Percentiles rank a stretch among this genome's conserved stretches.
phyloP scores from a whole-genome alignment of 2,797 vertebrate species.

The Carcharodon carcharias region DNA sequence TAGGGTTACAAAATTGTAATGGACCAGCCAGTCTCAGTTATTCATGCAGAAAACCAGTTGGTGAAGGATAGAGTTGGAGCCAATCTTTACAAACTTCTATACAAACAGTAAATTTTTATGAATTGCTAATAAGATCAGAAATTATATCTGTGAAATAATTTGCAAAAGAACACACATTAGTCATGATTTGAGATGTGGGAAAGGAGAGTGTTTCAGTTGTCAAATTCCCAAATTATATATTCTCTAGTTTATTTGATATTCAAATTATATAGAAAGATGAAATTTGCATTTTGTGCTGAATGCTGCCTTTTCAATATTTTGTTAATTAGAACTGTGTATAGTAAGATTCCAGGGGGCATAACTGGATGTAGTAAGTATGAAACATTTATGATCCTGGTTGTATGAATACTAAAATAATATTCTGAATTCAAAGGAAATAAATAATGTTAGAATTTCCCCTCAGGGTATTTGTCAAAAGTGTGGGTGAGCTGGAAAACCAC shows the following conservation, averaged over 20 bases:
- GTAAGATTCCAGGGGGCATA: not conserved
- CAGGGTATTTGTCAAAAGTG: not conserved
- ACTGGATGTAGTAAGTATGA: not conserved
- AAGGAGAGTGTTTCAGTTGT: not conserved
- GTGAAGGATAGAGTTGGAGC: not conserved
- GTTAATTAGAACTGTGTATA: not conserved
- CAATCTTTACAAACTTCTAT: not conserved
- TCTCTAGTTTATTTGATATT: not conserved
- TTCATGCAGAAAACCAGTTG: not conserved
- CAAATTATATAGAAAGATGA: not conserved
- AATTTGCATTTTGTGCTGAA: not conserved
- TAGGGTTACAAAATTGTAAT: not conserved
- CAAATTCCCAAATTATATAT: not conserved
- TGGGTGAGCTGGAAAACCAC: not conserved
- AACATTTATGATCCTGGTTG: conserved; percentile 1
- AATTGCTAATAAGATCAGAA: not conserved
- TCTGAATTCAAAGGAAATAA: not conserved
- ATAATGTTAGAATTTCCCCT: not conserved
- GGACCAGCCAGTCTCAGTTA: not conserved
- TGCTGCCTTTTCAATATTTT: conserved; percentile 2
- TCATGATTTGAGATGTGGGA: not conserved
- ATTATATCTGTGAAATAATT: not conserved
- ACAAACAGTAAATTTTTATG: not conserved
- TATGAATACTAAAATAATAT: conserved; percentile 3
- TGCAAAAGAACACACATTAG: not conserved